Conservation (phyloP, 2,113 vertebrate species). For the Paratilapia polleni region DNA sequence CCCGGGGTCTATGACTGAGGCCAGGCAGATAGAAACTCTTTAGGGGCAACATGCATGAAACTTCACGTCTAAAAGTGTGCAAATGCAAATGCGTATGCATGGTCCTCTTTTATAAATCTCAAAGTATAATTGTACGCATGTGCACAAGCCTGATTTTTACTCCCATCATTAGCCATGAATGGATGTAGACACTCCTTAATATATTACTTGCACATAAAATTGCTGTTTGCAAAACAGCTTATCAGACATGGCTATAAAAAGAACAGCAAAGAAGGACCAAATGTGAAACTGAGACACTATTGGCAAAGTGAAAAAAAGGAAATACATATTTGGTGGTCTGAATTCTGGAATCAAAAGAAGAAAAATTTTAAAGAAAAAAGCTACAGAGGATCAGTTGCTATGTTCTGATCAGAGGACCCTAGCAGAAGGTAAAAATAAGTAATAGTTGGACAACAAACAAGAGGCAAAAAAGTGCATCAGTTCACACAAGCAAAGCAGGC, state of each 20-base stretch:
- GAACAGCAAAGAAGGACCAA: background rate
- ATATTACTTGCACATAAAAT: background rate
- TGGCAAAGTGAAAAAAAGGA: background rate
- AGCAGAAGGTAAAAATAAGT: background rate
- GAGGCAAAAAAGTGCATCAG: background rate
- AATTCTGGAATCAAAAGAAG: background rate
- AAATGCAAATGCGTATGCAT: background rate
- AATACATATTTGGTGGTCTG: background rate
- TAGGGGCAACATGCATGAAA: background rate
- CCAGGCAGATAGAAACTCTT: background rate
- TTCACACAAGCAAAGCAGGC: background rate
- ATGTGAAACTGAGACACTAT: too few species aligned
- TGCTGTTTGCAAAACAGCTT: background rate
- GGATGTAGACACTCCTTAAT: background rate
- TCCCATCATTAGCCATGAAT: background rate
- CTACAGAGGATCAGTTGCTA: too few species aligned
- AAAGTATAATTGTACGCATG: background rate
- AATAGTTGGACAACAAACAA: background rate
- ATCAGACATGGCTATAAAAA: background rate
- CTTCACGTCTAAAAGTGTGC: background rate
- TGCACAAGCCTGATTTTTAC: background rate
- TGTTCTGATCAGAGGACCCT: background rate
- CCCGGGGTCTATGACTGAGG: background rate
- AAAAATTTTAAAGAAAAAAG: background rate
- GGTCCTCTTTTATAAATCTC: background rate